Conservation (phyloP, 2,113 vertebrate genomes). For the Elaphurus davidianus region DNA sequence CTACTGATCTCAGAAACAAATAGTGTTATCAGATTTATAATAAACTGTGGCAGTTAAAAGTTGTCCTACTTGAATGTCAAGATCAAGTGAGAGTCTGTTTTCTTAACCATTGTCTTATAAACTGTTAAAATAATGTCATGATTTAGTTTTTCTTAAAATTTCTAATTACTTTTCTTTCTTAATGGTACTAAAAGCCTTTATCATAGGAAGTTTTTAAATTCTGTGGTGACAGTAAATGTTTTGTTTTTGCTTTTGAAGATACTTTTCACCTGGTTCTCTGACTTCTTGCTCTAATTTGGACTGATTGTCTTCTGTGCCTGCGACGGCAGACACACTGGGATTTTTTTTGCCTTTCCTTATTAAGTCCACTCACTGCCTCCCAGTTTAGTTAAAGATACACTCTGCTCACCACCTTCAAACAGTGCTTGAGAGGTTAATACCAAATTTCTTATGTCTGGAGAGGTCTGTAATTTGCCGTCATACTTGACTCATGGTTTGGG, state of each 20-base stretch:
- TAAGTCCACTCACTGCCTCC: background rate
- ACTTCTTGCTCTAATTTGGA: background rate
- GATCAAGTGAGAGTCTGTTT: background rate
- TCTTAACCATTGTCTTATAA: background rate
- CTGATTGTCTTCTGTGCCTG: background rate
- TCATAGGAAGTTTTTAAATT: background rate
- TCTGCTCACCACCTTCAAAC: background rate
- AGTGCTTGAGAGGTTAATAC: background rate
- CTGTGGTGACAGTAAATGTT: background rate
- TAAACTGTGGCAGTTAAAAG: background rate
- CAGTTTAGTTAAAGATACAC: background rate
- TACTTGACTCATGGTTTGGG: background rate
- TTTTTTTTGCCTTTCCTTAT: background rate
- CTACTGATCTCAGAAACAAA: background rate
- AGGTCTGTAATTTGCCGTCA: background rate
- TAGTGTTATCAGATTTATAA: too few species aligned
- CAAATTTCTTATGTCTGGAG: background rate
- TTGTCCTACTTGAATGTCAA: background rate
- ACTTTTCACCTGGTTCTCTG: background rate
- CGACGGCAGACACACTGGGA: background rate
- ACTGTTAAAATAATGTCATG: background rate
- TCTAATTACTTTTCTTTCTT: background rate
- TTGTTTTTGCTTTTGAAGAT: background rate
- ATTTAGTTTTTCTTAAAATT: background rate
- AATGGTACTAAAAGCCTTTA: background rate